A percentile compares a stretch with the other conserved stretches of the same genome.
Evolutionary conservation across 2,113 vertebrate genomes (phyloP).

Genomic region (Glareola pratincola): DNA sequence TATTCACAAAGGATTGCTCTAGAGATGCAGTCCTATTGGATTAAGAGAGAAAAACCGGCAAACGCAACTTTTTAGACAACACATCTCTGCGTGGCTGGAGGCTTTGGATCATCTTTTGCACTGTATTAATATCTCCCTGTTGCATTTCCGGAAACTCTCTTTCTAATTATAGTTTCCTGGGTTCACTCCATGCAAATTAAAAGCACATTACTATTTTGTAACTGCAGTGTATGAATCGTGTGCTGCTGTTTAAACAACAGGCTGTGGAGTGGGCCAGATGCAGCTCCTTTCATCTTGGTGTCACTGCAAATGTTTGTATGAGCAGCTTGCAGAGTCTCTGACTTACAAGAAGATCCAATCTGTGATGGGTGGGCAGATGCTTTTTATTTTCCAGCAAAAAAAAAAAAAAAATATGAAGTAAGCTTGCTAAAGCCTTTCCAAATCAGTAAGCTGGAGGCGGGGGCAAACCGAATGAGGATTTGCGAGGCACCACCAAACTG

Average conservation of each 20-base stretch:
- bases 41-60: conserved; percentile 40
- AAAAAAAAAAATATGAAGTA: background rate
- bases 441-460: background rate
- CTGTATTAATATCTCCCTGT: conserved; percentile 20
- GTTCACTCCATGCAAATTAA: conserved; percentile 8
- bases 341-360: background rate
- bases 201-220: conserved; percentile 16
- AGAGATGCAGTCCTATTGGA: conserved; percentile 26
- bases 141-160: conserved; percentile 22
- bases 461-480: background rate
- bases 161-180: conserved; percentile 31
- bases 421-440: background rate
- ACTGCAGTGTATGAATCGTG: background rate
- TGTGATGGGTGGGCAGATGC: background rate
- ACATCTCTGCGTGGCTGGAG: background rate
- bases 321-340: background rate
- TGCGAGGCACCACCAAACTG: background rate
- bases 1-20: conserved; percentile 3
- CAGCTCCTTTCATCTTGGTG: background rate
- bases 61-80: background rate
- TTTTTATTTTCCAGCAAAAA: conserved; percentile 9
- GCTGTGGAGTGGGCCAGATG: background rate
- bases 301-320: conserved; percentile 13
- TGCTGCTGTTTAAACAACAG: background rate
- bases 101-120: background rate